These are phyloP conservation scores for Betta splendens DNA, from an alignment of 2,797 vertebrate species.

Conservation along the genomic window DNA sequence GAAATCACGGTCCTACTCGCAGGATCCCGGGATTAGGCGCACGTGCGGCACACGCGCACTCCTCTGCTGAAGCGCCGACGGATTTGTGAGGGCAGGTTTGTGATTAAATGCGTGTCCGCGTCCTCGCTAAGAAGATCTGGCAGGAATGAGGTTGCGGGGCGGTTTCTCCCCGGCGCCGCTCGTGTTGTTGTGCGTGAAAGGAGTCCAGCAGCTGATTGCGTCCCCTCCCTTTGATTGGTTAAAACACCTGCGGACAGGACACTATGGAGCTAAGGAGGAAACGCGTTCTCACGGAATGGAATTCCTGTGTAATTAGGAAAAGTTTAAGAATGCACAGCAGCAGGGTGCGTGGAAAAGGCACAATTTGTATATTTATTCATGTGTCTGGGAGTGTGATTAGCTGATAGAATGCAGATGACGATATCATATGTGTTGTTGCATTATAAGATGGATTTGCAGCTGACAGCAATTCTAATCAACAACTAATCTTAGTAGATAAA, in stretches of 20 bases:
- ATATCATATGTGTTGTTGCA: too few relatives aligned
- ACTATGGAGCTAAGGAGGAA: too few relatives aligned
- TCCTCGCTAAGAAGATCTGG: conserved; percentile 17
- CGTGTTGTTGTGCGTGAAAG: conserved; percentile 19
- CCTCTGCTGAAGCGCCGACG: conserved; percentile 35
- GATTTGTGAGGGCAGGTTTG: conserved; percentile 54
- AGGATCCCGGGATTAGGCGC: conserved; percentile 79
- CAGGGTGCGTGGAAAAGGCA: too few relatives aligned
- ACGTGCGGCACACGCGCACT: conserved; percentile 43
- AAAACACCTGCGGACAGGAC: not conserved
- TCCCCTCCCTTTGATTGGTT: not conserved
- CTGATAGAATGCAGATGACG: too few relatives aligned
- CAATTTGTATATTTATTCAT: too few relatives aligned
- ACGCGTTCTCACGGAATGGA: too few relatives aligned
- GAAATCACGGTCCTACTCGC: conserved; percentile 69
- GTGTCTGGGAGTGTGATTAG: too few relatives aligned
- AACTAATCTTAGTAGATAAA: too few relatives aligned
- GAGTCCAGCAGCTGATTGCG: conserved; percentile 13
- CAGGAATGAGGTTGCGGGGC: conserved; percentile 17
- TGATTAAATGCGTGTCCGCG: conserved; percentile 46
- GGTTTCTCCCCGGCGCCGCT: conserved; percentile 13
- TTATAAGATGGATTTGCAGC: too few relatives aligned
- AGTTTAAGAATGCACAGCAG: not conserved
- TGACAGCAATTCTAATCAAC: too few relatives aligned
- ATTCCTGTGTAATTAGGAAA: not conserved